Percentiles rank a stretch among this genome's conserved stretches.
Evolutionary conservation across 2,113 vertebrate species (phyloP).

Genomic region (Pollimyrus isidori): DNA sequence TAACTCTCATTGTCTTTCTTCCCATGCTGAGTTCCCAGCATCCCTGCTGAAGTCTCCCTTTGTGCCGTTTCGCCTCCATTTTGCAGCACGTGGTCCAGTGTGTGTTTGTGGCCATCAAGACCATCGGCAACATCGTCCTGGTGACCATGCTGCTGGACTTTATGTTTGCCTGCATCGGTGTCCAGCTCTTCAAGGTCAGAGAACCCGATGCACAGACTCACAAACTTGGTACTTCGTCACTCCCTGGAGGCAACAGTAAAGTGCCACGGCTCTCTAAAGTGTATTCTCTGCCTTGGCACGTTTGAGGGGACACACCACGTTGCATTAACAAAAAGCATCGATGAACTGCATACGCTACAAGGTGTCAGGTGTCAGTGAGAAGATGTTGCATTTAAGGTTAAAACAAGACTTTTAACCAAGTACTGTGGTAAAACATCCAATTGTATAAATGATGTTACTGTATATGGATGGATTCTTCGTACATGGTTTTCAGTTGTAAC

Average conservation of each 20-base stretch:
- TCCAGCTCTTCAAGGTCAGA: conserved; percentile 89
- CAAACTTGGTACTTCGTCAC: neutral
- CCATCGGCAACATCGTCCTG: conserved; percentile 86
- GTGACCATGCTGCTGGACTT: conserved; percentile 87
- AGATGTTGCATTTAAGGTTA: neutral
- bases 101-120: conserved; percentile 88
- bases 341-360: neutral
- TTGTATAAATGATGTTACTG: neutral
- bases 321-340: neutral
- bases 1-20: neutral
- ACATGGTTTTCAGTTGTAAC: neutral
- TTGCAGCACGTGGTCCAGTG: conserved; percentile 87
- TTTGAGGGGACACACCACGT: neutral
- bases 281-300: neutral
- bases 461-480: neutral
- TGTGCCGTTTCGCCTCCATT: neutral
- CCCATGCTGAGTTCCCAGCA: neutral
- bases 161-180: conserved; percentile 90
- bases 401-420: neutral
- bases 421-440: neutral
- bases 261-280: neutral
- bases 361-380: neutral
- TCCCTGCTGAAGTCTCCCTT: neutral
- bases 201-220: neutral
- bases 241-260: neutral